Evolutionary conservation across 2,888 invertebrate species (phyloP).

Genomic region (Gymnocheta viridis): DNA sequence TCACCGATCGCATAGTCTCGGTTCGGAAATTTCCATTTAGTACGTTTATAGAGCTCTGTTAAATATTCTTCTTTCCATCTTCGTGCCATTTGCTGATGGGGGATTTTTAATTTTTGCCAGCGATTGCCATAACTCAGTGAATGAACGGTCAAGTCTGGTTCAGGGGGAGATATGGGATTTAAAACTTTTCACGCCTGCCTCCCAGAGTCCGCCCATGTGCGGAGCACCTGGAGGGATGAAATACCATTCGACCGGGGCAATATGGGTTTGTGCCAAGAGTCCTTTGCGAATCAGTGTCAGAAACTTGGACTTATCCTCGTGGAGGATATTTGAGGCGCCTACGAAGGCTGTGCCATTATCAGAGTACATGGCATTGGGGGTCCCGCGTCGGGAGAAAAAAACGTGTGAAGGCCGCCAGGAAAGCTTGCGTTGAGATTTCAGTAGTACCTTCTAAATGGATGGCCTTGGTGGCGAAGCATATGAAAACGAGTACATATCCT

Average conservation of each 20-base stretch:
- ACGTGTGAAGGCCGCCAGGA: not conserved
- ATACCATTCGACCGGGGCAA: not conserved
- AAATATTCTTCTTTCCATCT: too few relatives aligned
- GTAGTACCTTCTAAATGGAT: not conserved
- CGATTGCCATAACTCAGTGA: too few relatives aligned
- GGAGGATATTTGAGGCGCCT: not conserved
- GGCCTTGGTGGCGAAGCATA: not conserved
- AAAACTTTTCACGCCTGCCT: constrained; percentile 31
- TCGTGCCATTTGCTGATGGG: too few relatives aligned
- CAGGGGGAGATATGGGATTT: not conserved
- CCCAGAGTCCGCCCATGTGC: not conserved
- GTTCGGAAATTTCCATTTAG: not conserved
- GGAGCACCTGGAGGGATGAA: too few relatives aligned
- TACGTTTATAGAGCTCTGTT: not conserved
- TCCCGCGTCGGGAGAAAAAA: not conserved
- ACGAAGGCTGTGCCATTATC: constrained; percentile 17
- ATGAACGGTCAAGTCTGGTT: too few relatives aligned
- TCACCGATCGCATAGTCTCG: not conserved
- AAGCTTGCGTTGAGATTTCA: not conserved
- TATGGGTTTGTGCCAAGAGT: not conserved
- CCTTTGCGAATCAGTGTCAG: not conserved
- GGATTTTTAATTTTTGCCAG: too few relatives aligned
- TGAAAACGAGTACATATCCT: not conserved
- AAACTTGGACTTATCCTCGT: not conserved
- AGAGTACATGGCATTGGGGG: not conserved